Percentiles rank a stretch among this genome's conserved stretches.
phyloP scores from a whole-genome alignment of 2,888 invertebrate species.

The Cylindroiulus punctatus region DNA sequence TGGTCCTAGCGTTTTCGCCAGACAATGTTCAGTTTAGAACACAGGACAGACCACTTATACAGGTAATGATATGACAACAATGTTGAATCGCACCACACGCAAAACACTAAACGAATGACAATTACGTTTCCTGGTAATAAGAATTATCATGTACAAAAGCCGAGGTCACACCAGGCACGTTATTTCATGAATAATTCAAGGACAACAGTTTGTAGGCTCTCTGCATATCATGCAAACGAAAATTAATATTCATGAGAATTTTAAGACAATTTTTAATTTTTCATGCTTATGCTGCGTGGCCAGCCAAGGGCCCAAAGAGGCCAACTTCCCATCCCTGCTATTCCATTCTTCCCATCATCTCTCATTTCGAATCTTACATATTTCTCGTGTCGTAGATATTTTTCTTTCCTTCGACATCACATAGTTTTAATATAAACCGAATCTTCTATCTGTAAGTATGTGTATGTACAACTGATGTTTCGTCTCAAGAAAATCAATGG shows the following conservation, averaged over 20 bases:
- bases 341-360: not conserved
- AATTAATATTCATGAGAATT: not conserved
- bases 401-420: not conserved
- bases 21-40: no score
- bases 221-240: not conserved
- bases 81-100: no score
- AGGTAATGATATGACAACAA: no score
- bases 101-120: no score
- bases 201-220: no score
- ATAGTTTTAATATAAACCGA: constrained; percentile 38
- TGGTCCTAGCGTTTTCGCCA: no score
- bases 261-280: not conserved
- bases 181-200: no score
- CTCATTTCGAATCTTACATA: not conserved
- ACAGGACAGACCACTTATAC: no score
- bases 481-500: not conserved
- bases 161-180: no score
- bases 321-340: not conserved
- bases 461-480: constrained; percentile 16
- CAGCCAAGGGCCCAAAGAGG: not conserved
- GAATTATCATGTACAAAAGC: no score
- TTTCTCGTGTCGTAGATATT: not conserved
- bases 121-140: no score
- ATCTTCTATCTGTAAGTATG: not conserved
- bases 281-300: not conserved